Evolutionary conservation across 2,113 vertebrate species (phyloP).

Genomic region (Dissostichus mawsoni): DNA sequence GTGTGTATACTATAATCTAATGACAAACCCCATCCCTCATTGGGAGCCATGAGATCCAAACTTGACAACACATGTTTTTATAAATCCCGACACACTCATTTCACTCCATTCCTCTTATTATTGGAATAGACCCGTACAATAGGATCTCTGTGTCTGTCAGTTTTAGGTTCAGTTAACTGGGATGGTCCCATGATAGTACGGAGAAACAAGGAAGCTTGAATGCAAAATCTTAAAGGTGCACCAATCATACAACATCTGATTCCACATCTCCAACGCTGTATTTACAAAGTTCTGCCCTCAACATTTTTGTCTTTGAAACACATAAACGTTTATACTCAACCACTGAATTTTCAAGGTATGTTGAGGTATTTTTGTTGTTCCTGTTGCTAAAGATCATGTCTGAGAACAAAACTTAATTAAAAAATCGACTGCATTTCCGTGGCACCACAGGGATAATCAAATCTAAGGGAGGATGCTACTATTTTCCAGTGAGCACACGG

Average conservation of each 20-base stretch:
- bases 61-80: conserved; percentile 59
- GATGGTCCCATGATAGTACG: conserved; percentile 20
- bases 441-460: conserved; percentile 40
- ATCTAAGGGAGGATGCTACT: conserved; percentile 49
- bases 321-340: background rate
- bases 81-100: conserved; percentile 60
- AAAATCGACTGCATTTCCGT: background rate
- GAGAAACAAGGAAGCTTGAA: background rate
- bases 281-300: background rate
- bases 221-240: background rate
- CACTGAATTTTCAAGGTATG: background rate
- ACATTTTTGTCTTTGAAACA: background rate
- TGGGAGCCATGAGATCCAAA: conserved; percentile 34
- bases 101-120: conserved; percentile 39
- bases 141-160: conserved; percentile 30
- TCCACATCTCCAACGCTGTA: background rate
- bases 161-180: conserved; percentile 20
- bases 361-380: background rate
- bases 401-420: background rate
- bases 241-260: background rate
- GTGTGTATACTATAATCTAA: conserved; percentile 37
- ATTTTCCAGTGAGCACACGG: conserved; percentile 43
- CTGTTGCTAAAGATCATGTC: background rate
- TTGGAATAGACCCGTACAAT: conserved; percentile 42
- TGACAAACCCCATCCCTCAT: conserved; percentile 10